Base-by-base conservation (phyloP, 2,797 vertebrate species). In the Perodicticus potto region DNA sequence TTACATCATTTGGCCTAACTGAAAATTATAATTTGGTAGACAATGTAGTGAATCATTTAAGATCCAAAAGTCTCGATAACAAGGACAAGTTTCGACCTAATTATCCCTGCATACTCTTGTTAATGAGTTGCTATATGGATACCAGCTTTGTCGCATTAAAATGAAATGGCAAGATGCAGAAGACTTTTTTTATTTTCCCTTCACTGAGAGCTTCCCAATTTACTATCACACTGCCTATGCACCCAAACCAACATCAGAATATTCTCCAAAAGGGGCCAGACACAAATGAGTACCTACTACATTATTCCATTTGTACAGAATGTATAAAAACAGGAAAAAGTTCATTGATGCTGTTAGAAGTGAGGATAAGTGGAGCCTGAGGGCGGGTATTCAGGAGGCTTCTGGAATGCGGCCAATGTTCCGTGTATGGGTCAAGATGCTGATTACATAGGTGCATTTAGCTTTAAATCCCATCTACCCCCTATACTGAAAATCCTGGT, bases 1-100 rank as follows among this genome's bases (percentile, higher is more conserved):
- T 94, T 97, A 83, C 22, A 61, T 72, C 78, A 89, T 49, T 32
- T 34, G 59, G 86, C n/a, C 59, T 91, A 84, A 76, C 34, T 89
- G 85, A 92, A 96, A 88, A 49, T 80, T 94, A 86, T 77, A 88
- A 88, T 84, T 93, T 57, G 78, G n/a, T 89, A 27, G 85, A 84
- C 95, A 93, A 91, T 90, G 22, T 43, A 78, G 61, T 34, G 69
- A 96, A 45, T 92, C 49, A 83, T 16, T 93, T 90, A 74, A 96
- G 37, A 32, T 69, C 87, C 45, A 92, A 96, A 96, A 93, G n/a
- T 93, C 74, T 93, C 90, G 84, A 63, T 69, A 92, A 45, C 29
- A 88, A 92, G 23, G 69, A 83, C 11, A 87, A 43, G 43, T 40
- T 90, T 82, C 70, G 70, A 65, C 27, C 80, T 69, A 94, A 22